phyloP scores from a whole-genome alignment of 2,797 vertebrate species.

The Sebastes vulpes region DNA sequence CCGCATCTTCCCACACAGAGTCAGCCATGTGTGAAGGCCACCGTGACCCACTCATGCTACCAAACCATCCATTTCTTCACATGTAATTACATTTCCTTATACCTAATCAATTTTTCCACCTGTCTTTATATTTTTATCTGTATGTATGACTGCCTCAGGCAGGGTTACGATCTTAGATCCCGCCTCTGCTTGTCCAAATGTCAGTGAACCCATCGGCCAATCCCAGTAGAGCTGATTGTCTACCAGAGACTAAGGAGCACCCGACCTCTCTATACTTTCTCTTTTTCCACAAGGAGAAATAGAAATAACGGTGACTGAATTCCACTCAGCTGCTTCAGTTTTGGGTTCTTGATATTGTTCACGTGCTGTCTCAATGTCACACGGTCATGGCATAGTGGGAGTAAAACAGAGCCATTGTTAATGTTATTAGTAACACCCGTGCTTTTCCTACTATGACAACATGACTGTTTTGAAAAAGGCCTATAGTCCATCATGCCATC shows the following conservation, averaged over 20 bases:
- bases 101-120: background rate
- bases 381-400: background rate
- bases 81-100: background rate
- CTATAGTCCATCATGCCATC: background rate
- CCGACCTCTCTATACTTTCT: background rate
- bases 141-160: background rate
- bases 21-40: background rate
- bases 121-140: background rate
- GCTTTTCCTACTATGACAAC: background rate
- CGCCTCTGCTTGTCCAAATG: background rate
- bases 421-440: background rate
- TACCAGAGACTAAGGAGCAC: background rate
- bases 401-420: background rate
- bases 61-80: background rate
- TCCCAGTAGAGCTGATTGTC: background rate
- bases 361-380: background rate
- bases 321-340: background rate
- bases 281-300: background rate
- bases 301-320: background rate
- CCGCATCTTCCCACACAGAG: background rate
- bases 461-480: background rate
- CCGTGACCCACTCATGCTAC: too few species aligned
- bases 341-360: background rate
- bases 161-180: background rate
- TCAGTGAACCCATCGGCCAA: background rate